A percentile compares a stretch with the other conserved stretches of the same genome.
Conservation (phyloP, 2,797 vertebrate species). For the Acipenser ruthenus region DNA sequence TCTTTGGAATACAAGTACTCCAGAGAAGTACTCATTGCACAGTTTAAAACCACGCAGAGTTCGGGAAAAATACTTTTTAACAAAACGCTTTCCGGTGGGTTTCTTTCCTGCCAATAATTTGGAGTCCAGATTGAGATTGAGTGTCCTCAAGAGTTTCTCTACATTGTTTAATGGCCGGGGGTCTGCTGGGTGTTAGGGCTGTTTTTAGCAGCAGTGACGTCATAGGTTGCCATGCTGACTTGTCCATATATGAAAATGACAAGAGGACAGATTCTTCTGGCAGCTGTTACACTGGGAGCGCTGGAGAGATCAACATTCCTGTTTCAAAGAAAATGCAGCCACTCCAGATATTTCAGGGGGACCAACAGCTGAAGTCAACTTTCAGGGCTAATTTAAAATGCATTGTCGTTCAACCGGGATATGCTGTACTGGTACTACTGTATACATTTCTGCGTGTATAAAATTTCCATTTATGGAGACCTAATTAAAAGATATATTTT, state of each 20-base stretch:
- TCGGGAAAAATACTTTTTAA: not conserved
- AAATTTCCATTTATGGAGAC: too few species aligned
- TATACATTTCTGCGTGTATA: too few species aligned
- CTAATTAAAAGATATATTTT: too few species aligned
- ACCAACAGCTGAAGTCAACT: slow-evolving; percentile 13
- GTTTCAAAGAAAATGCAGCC: slow-evolving; percentile 26
- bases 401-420: too few species aligned
- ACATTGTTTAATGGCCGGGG: slow-evolving; percentile 46
- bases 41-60: slow-evolving; percentile 30
- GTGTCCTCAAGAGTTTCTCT: slow-evolving; percentile 36
- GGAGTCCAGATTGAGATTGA: slow-evolving; percentile 36
- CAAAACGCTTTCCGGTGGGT: slow-evolving; percentile 25
- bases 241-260: slow-evolving; percentile 89
- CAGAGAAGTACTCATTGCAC: slow-evolving; percentile 65
- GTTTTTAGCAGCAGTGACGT: slow-evolving; percentile 82
- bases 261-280: slow-evolving; percentile 39
- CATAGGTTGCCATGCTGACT: slow-evolving; percentile 69
- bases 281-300: slow-evolving; percentile 21
- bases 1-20: slow-evolving; percentile 63
- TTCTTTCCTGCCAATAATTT: slow-evolving; percentile 41
- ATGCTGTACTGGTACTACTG: too few species aligned
- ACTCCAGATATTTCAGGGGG: slow-evolving; percentile 29
- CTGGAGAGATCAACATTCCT: slow-evolving; percentile 38
- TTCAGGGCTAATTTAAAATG: too few species aligned
- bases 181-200: slow-evolving; percentile 53